Percentiles rank a stretch among this genome's conserved stretches.
Conservation (phyloP, 2,797 vertebrate genomes). For the Coilia nasus region DNA sequence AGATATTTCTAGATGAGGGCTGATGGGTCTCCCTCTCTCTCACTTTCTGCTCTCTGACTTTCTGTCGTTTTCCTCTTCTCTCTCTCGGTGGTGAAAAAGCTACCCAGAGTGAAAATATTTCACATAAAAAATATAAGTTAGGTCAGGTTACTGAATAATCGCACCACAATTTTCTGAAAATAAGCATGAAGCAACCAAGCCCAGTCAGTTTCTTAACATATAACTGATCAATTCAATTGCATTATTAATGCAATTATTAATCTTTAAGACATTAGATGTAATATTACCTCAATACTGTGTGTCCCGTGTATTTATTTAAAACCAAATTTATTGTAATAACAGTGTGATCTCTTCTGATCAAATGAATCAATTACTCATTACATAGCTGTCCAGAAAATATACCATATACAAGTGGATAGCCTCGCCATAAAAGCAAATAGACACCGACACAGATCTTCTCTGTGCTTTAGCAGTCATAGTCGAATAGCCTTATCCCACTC, state of each 20-base stretch:
- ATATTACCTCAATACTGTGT: no score
- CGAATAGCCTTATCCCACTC: background rate
- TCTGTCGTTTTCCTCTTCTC: background rate
- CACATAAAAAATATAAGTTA: background rate
- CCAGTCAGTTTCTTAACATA: background rate
- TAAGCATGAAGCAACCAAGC: background rate
- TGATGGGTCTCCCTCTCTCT: background rate
- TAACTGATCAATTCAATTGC: background rate
- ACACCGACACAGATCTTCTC: background rate
- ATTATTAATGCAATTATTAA: background rate
- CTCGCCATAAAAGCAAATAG: background rate
- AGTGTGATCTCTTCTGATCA: background rate
- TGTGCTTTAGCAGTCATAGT: background rate
- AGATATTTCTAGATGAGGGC: slow-evolving; percentile 43
- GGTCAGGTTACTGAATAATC: background rate
- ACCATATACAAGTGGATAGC: background rate
- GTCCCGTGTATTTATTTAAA: no score
- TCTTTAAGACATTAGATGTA: no score
- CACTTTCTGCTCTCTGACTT: background rate
- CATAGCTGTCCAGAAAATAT: background rate
- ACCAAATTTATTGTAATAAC: background rate
- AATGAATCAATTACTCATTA: background rate
- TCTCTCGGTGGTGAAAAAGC: background rate
- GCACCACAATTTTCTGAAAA: background rate
- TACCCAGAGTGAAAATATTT: background rate